Evolutionary conservation across 2,888 invertebrate species (phyloP), one percentile per base, ranked within the genome.

Genomic region (Leptopilina syphax): DNA sequence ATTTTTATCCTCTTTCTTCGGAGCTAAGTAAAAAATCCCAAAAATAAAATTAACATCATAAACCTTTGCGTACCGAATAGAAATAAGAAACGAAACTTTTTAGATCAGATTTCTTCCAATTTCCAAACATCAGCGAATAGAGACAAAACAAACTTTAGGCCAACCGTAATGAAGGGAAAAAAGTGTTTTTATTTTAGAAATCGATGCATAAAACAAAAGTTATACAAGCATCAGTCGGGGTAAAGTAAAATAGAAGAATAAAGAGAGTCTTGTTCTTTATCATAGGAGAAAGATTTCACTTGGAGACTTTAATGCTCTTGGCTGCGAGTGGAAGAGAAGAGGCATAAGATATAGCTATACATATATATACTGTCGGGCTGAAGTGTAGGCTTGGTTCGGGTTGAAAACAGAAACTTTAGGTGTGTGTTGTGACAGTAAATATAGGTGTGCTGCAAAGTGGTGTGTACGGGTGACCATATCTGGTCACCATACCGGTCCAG

Each of bases 401-500:
- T 57, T 57, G 27, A 4, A 57, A 8, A 57, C 57, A 73, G n/a
- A 73, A 4, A 13, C 50, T 3, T n/a, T 44, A 8, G 6, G 44
- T 44, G n/a, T n/a, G n/a, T 57, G 41, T 13, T 73, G 57, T n/a
- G 57, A 73, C 1, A 57, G 34, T n/a, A 57, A 73, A 41, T 73
- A 73, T 73, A 73, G 34, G 57, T 73, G 73, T 57, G 57, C 13
- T 13, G 34, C n/a, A n/a, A 54, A 34, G 73, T 73, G 27, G 54
- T 73, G 73, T 57, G 73, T 68, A 76, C 84, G 50, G 83, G 83
- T 88, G 84, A 87, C 89, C 88, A 86, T 87, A 88, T 90, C 90
- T 89, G 90, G 90, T 86, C 83, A 87, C 84, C 85, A 84, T 87
- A 88, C 87, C 86, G 88, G 87, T 88, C 87, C 85, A 63, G 82